Evolutionary conservation across 2,888 invertebrate species (phyloP), one percentile per base, ranked within the genome.

Genomic region (Yponomeuta malinellus): DNA sequence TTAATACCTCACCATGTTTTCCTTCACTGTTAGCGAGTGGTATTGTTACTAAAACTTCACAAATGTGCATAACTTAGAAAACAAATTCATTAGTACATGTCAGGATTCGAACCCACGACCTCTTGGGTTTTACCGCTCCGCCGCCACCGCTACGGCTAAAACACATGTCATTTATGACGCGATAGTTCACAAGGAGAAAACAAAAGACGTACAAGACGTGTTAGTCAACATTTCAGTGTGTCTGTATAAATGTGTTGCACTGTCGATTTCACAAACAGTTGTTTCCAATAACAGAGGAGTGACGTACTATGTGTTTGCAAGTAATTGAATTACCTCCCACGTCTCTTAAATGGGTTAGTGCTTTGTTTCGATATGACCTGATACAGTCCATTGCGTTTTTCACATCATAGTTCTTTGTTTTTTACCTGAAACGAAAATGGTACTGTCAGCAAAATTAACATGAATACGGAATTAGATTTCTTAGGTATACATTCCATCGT

Each of bases 291-390:
- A 59, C 52, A 12, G 52, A 12, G 52, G 52, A 59, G 15, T 59
- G 52, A 59, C 52, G 52, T 43, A 43, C 8, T 43, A 43, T 43
- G 43, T 15, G 52, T 59, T 15, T 37, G 1, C 9, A 73, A 29
- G 76, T 87, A 87, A 88, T 87, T 84, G 78, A 85, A 87, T 87
- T 87, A 86, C 82, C 80, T 80, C 80, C 79, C 81, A 76, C 76
- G 75, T 75, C 78, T 82, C 81, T 82, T 86, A 84, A 87, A 86
- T 86, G 84, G 86, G 86, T 87, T 87, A 86, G 82, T 84, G 81
- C 84, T 83, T 81, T 84, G 82, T 84, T 84, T 83, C 83, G 59
- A 33, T 69, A 43, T 69, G 63, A 63, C 69, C 52, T 68, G 52
- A 8, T 6, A 68, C 4, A 5, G 63, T 59, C 12, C 6, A 12